These are phyloP conservation scores for Metaphire vulgaris DNA, from an alignment of 1,140 invertebrate species.

Conservation along the genomic window DNA sequence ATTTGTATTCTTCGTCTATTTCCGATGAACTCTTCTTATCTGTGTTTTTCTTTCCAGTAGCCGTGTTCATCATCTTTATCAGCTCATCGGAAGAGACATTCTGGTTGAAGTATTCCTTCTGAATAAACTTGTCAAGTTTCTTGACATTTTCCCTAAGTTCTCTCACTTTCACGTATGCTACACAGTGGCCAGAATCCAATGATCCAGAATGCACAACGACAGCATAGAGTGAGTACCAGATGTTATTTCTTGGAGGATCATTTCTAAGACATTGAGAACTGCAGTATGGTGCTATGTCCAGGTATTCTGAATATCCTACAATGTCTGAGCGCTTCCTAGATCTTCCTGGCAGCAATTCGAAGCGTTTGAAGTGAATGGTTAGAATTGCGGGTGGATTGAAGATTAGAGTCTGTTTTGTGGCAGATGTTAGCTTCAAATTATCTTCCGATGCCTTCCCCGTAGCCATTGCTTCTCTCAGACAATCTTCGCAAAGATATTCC, in stretches of 20 bases:
- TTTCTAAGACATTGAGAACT: background rate
- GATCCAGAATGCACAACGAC: background rate
- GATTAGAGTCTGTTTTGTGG: background rate
- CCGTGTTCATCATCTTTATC: too few species aligned
- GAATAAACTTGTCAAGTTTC: too few species aligned
- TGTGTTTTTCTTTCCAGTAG: too few species aligned
- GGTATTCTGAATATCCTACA: background rate
- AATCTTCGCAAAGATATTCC: too few species aligned
- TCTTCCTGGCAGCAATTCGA: background rate
- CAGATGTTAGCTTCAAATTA: too few species aligned
- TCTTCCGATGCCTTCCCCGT: too few species aligned
- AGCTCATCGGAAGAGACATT: too few species aligned
- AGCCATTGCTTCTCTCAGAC: too few species aligned
- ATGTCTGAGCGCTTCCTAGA: background rate
- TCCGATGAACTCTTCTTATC: too few species aligned
- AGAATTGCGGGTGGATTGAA: background rate
- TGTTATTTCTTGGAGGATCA: background rate
- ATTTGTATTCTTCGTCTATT: too few species aligned
- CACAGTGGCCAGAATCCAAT: background rate
- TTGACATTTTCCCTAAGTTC: too few species aligned
- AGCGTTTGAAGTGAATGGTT: background rate
- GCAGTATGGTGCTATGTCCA: background rate
- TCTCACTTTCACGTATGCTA: background rate
- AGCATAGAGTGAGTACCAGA: background rate
- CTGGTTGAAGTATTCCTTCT: too few species aligned